A percentile compares a stretch with the other conserved stretches of the same genome.
Conservation (phyloP, 2,888 invertebrate species). For the Eueremaeus valkanovi region DNA sequence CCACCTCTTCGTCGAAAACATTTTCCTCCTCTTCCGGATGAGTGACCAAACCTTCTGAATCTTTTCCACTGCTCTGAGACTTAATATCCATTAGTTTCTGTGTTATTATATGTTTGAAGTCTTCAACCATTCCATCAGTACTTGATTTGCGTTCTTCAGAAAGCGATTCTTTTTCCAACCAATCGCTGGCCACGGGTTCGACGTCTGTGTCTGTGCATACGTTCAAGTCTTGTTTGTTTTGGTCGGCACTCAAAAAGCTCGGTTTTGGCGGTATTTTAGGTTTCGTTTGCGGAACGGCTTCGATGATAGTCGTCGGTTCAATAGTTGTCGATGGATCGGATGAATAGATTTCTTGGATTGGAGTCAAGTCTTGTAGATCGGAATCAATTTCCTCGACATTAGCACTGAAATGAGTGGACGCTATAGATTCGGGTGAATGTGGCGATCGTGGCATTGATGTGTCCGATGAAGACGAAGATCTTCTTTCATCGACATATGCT, state of each 20-base stretch:
- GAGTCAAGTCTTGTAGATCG: conserved; percentile 36
- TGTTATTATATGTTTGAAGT: conserved; percentile 6
- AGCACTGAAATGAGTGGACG: neutral
- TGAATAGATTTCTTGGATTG: conserved; percentile 39
- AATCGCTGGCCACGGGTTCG: neutral
- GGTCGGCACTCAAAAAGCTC: neutral
- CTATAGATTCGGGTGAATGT: conserved; percentile 19
- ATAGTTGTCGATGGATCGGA: conserved; percentile 42
- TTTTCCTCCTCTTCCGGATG: conserved; percentile 5
- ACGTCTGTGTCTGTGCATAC: neutral
- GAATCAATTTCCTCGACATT: conserved; percentile 4
- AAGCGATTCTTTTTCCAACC: neutral
- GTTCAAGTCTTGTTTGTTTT: neutral
- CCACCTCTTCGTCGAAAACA: neutral
- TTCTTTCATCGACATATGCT: neutral
- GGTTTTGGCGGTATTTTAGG: conserved; percentile 35
- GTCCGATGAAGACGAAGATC: conserved; percentile 23
- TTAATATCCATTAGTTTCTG: conserved; percentile 12
- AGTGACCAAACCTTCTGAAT: neutral
- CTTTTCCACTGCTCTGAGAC: neutral
- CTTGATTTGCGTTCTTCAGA: neutral
- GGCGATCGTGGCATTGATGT: neutral
- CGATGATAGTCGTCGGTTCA: conserved; percentile 36
- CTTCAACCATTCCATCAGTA: neutral
- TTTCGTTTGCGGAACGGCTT: neutral